These are phyloP conservation scores for Lasioglossum oenotherae DNA, from an alignment of 2,888 invertebrate genomes.

Conservation along the genomic window DNA sequence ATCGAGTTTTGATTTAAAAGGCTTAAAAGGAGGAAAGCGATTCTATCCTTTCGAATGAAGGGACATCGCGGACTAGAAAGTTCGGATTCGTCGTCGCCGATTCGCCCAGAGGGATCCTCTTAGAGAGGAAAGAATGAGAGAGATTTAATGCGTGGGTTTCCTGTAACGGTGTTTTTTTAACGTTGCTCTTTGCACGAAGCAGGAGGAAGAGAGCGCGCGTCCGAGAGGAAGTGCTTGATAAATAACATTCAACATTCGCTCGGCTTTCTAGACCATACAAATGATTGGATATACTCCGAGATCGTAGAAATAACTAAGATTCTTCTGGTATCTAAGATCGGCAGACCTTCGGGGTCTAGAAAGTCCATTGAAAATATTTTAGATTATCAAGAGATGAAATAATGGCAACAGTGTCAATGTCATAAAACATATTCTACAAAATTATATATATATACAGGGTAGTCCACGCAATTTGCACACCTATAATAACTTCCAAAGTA, in stretches of 20 bases:
- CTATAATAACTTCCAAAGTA: too few relatives aligned
- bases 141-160: background rate
- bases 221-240: background rate
- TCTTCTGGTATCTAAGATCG: background rate
- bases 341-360: background rate
- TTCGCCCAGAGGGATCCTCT: background rate
- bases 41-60: background rate
- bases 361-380: background rate
- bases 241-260: background rate
- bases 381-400: background rate
- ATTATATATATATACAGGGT: too few relatives aligned
- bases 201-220: background rate
- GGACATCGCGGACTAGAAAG: conserved; percentile 8
- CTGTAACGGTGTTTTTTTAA: background rate
- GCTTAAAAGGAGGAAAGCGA: background rate
- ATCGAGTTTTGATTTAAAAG: conserved; percentile 5
- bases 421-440: too few relatives aligned
- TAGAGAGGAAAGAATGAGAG: background rate
- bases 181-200: background rate
- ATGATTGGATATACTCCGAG: background rate
- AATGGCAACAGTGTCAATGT: too few relatives aligned
- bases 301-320: background rate
- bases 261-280: background rate
- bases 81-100: background rate
- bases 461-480: too few relatives aligned